A percentile compares a stretch with the other conserved stretches of the same genome.
phyloP scores from a whole-genome alignment of 2,888 invertebrate species.

The Nephrotoma guestfalica region DNA sequence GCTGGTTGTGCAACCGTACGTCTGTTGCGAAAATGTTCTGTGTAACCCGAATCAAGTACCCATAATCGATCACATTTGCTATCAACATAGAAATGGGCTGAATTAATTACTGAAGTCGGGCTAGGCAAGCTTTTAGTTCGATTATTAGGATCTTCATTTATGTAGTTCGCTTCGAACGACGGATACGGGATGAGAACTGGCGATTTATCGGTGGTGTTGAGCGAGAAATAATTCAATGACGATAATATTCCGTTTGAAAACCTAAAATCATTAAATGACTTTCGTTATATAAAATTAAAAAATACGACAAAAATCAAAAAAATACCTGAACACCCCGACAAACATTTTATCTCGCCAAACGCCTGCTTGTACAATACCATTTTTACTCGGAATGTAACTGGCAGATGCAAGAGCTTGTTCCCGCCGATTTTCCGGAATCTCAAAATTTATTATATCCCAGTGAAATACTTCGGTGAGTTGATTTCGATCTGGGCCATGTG shows the following conservation, averaged over 20 bases:
- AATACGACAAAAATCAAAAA: too few species aligned
- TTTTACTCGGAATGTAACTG: neutral
- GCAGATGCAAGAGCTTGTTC: neutral
- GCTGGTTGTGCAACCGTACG: neutral
- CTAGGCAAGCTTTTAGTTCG: neutral
- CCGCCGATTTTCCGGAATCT: neutral
- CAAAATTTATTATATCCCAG: neutral
- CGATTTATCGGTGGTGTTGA: neutral
- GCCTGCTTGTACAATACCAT: neutral
- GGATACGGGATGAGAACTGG: neutral
- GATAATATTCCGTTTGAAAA: neutral
- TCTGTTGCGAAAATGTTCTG: neutral
- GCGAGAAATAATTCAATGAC: neutral
- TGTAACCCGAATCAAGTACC: neutral
- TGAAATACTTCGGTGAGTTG: neutral
- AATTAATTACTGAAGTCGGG: neutral
- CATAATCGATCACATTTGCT: neutral
- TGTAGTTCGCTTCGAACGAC: too few species aligned
- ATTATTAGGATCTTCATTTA: too few species aligned
- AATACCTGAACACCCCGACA: neutral
- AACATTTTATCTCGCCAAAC: neutral
- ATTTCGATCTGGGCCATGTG: neutral
- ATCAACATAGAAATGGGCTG: neutral
- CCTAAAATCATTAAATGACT: neutral
- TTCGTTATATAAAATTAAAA: too few species aligned